Conservation (phyloP, 2,113 vertebrate genomes). For the Fregata magnificens region DNA sequence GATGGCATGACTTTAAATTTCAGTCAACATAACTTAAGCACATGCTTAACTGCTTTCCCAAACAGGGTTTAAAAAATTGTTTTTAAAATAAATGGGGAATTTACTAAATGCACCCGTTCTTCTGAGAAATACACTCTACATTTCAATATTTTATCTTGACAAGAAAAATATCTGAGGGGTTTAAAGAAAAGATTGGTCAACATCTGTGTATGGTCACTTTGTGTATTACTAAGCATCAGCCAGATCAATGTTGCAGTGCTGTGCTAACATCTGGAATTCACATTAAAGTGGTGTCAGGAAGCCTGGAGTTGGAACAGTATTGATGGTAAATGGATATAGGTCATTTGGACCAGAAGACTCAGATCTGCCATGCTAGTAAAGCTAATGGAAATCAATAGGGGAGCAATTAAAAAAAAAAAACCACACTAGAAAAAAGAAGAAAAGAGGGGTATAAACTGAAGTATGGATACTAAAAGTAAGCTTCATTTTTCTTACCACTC, state of each 20-base stretch:
- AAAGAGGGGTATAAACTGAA: neutral
- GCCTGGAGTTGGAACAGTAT: neutral
- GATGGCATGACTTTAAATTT: neutral
- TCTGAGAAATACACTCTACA: neutral
- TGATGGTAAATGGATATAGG: conserved; percentile 48
- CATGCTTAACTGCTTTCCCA: neutral
- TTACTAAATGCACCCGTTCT: neutral
- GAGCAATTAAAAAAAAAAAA: neutral
- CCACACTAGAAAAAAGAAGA: neutral
- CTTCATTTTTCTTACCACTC: neutral
- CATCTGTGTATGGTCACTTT: neutral
- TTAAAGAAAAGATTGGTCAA: conserved; percentile 7
- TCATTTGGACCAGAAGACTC: conserved; percentile 3
- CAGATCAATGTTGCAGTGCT: conserved; percentile 31
- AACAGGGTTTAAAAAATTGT: neutral
- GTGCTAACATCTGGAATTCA: conserved; percentile 46
- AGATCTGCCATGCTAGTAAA: neutral
- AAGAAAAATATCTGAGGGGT: neutral
- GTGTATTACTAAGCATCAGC: neutral
- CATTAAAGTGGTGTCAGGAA: conserved; percentile 46
- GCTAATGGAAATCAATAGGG: conserved; percentile 25
- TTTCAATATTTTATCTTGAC: conserved; percentile 24
- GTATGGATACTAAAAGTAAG: neutral
- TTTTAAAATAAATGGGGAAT: conserved; percentile 4
- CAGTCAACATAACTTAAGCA: neutral